Conservation (phyloP, 2,113 vertebrate species). For the Phoxinus phoxinus region DNA sequence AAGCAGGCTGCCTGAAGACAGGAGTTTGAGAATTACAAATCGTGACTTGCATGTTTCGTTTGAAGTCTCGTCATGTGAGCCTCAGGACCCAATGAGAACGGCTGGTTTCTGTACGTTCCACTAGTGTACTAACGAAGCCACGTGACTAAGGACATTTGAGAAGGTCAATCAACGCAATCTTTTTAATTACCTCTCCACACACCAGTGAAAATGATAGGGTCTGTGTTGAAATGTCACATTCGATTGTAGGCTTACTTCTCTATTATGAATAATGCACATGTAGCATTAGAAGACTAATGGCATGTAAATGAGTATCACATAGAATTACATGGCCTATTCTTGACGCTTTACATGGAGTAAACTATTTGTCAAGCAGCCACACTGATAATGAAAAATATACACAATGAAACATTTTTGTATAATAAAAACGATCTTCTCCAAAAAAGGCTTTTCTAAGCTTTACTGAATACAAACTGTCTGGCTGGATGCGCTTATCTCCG, state of each 20-base stretch:
- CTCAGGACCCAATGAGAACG: neutral
- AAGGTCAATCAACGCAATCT: neutral
- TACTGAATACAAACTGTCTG: neutral
- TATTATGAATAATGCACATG: neutral
- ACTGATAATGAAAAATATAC: constrained; percentile 15
- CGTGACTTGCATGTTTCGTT: constrained; percentile 13
- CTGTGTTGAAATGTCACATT: constrained; percentile 9
- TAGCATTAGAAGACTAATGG: neutral
- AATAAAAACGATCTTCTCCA: constrained; percentile 1
- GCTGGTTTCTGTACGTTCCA: neutral
- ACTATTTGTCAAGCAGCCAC: neutral
- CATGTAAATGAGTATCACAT: neutral
- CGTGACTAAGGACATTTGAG: constrained; percentile 17
- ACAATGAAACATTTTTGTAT: neutral
- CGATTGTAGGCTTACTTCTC: neutral
- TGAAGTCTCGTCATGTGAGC: neutral
- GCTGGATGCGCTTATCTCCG: neutral
- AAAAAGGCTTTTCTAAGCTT: neutral
- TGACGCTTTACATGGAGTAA: neutral
- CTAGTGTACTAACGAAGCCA: neutral
- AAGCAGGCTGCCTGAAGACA: constrained; percentile 23
- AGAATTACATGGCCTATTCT: neutral
- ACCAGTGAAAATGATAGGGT: neutral
- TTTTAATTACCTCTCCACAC: constrained; percentile 11
- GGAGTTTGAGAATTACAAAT: neutral